Evolutionary conservation across 2,888 invertebrate genomes (phyloP).

Genomic region (Netelia virgata): DNA sequence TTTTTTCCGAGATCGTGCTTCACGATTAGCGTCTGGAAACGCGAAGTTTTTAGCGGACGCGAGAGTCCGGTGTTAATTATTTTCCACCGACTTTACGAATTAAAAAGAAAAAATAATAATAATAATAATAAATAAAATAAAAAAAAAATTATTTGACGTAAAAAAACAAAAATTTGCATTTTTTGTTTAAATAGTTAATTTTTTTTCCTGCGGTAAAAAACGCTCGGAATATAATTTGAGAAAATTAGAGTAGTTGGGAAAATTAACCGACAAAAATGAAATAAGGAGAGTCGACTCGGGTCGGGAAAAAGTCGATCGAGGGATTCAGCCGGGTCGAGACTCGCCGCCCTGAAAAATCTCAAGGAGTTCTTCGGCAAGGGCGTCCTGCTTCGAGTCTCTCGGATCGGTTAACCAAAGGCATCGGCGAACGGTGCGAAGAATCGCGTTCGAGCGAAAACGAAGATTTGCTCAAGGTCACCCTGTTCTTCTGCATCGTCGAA

Average conservation of each 20-base stretch:
- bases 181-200: too few species aligned
- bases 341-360: background rate
- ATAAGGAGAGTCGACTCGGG: too few species aligned
- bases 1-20: background rate
- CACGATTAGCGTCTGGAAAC: background rate
- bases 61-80: background rate
- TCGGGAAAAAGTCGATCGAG: background rate
- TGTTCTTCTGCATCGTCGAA: slow-evolving; percentile 71
- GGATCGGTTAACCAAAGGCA: slow-evolving; percentile 6
- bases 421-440: slow-evolving; percentile 6
- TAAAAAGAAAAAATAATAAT: too few species aligned
- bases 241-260: too few species aligned
- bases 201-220: too few species aligned
- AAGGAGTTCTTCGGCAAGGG: background rate
- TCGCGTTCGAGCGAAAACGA: slow-evolving; percentile 65
- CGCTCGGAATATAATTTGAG: too few species aligned
- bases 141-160: too few species aligned
- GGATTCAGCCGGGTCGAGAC: background rate
- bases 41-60: background rate
- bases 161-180: too few species aligned
- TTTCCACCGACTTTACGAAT: background rate
- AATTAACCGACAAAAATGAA: too few species aligned
- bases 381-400: background rate
- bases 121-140: too few species aligned
- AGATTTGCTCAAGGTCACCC: slow-evolving; percentile 76